Conservation (phyloP, 2,113 vertebrate species). For the Dipodomys ordii region DNA sequence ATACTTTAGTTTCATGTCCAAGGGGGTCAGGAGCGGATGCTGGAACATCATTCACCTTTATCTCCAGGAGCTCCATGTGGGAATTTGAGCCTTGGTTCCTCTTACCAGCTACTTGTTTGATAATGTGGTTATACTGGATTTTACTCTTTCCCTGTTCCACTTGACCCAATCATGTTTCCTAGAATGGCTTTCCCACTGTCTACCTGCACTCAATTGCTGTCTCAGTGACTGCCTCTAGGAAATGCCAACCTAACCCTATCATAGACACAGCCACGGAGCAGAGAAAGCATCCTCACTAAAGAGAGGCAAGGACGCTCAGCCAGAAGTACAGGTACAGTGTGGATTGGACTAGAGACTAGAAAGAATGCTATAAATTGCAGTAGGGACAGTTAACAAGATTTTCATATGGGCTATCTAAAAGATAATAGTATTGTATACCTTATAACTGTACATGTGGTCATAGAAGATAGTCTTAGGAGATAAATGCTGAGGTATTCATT, state of each 20-base stretch:
- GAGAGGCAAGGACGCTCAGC: not conserved
- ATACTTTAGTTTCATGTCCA: not conserved
- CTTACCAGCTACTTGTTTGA: not conserved
- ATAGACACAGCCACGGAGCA: not conserved
- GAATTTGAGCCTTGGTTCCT: not conserved
- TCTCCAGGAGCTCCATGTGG: not conserved
- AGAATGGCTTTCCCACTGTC: not conserved
- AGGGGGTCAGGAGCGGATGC: too few relatives aligned
- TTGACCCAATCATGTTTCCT: not conserved
- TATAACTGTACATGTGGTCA: not conserved
- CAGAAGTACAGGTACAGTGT: rapidly evolving
- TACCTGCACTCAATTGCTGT: not conserved
- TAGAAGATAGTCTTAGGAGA: not conserved
- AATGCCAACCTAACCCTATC: not conserved
- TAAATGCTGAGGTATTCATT: not conserved
- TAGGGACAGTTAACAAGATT: not conserved
- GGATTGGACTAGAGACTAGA: too few relatives aligned
- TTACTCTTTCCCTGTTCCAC: not conserved
- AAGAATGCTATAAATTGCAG: not conserved
- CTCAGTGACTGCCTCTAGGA: not conserved
- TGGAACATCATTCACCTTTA: not conserved
- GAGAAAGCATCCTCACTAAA: rapidly evolving
- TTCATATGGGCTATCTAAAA: not conserved
- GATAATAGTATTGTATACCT: not conserved
- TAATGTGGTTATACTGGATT: not conserved